A percentile compares a stretch with the other conserved stretches of the same genome.
Evolutionary conservation across 2,113 vertebrate species (phyloP).

Genomic region (Chrysochloris asiatica): DNA sequence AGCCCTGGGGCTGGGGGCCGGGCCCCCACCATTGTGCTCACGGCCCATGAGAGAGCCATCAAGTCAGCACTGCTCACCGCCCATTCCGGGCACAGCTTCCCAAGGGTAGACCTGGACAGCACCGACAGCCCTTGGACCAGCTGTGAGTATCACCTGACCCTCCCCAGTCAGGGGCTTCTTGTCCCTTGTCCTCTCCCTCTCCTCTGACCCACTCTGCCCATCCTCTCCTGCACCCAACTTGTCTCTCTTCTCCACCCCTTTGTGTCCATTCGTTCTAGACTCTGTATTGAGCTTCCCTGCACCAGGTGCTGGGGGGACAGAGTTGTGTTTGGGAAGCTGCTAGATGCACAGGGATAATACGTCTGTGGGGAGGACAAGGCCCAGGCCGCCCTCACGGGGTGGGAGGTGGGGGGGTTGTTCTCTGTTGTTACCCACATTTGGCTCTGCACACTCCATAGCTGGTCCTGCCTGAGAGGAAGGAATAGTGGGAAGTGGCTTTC

Average conservation of each 20-base stretch:
- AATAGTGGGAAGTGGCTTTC: neutral
- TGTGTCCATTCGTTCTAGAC: neutral
- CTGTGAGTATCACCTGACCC: slow-evolving; percentile 86
- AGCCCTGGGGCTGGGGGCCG: slow-evolving; percentile 70
- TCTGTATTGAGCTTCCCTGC: neutral
- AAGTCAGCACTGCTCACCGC: slow-evolving; percentile 81
- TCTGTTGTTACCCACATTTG: no score
- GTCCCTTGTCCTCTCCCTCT: neutral
- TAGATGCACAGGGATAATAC: neutral
- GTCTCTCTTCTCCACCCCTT: slow-evolving; percentile 14
- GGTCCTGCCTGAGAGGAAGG: neutral
- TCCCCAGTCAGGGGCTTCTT: neutral
- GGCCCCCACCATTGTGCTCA: slow-evolving; percentile 81
- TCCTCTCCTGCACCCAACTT: neutral
- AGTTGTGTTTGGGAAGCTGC: neutral
- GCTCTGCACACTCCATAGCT: neutral
- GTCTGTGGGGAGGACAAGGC: neutral
- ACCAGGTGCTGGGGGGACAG: neutral
- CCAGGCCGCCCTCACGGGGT: neutral
- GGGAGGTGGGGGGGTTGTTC: no score
- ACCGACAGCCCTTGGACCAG: slow-evolving; percentile 82
- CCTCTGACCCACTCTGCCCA: neutral
- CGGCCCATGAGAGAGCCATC: slow-evolving; percentile 82
- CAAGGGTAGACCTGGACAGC: slow-evolving; percentile 75
- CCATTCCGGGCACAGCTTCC: slow-evolving; percentile 71